Percentiles rank a stretch among this genome's conserved stretches.
Conservation (phyloP, 2,888 invertebrate species). For the Sisyra terminalis region DNA sequence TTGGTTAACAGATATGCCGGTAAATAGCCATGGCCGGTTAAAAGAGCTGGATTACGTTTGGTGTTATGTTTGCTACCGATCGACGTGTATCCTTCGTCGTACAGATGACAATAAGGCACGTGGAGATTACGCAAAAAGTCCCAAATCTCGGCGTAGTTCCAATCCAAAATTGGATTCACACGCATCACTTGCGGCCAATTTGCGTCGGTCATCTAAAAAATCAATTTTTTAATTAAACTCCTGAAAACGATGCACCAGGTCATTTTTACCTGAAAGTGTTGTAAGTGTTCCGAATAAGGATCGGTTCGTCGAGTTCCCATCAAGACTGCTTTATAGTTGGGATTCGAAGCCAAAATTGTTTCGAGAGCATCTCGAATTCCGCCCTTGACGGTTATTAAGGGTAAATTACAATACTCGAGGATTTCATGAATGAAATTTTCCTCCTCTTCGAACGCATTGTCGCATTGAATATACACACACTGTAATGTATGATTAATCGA, state of each 20-base stretch:
- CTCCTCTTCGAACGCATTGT: slow-evolving; percentile 70
- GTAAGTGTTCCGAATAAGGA: slow-evolving; percentile 54
- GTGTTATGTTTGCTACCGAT: slow-evolving; percentile 72
- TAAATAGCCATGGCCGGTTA: slow-evolving; percentile 37
- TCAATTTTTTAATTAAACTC: neutral
- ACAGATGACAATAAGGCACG: slow-evolving; percentile 82
- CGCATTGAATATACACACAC: slow-evolving; percentile 66
- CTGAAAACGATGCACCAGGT: neutral
- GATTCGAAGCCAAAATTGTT: slow-evolving; percentile 37
- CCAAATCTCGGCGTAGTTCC: slow-evolving; percentile 89
- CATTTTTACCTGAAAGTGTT: slow-evolving; percentile 45
- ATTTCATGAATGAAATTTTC: slow-evolving; percentile 67
- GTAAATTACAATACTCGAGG: slow-evolving; percentile 51
- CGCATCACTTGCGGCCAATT: slow-evolving; percentile 85
- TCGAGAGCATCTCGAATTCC: slow-evolving; percentile 57
- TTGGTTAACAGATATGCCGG: slow-evolving; percentile 60
- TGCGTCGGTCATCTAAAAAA: slow-evolving; percentile 59
- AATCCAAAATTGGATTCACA: slow-evolving; percentile 79
- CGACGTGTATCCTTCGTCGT: slow-evolving; percentile 85
- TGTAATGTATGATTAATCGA: slow-evolving; percentile 27
- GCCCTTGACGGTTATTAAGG: slow-evolving; percentile 47
- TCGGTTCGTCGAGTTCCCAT: slow-evolving; percentile 88
- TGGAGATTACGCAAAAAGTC: slow-evolving; percentile 57
- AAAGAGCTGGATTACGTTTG: slow-evolving; percentile 58
- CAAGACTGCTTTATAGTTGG: slow-evolving; percentile 60